Base-by-base conservation (phyloP, 2,113 vertebrate species). In the Herpailurus yagouaroundi region DNA sequence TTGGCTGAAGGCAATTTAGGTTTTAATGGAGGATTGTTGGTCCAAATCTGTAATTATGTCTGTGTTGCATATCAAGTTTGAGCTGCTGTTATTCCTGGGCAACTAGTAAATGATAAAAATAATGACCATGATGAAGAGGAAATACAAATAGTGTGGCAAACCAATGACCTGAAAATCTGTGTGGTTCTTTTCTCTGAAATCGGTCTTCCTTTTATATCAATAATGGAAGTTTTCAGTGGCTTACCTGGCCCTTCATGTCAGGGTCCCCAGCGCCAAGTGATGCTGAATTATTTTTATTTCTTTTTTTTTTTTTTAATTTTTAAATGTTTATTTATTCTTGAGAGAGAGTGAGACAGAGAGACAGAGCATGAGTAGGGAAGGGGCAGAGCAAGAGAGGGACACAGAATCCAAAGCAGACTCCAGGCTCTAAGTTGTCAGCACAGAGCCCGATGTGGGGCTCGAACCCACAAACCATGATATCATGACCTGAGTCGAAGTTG, bases 51-150 rank as follows among this genome's bases (percentile, higher is more conserved):
- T 85, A 95, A 77, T 94, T 90, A 79, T 19, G 45, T 71, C 85
- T 90, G 80, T 18, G 31, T 9, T 88, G 38, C 89, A 7, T 74
- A 86, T 90, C 38, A 55, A 36, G 52, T 94, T 88, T 66, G n/a
- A 63, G 55, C 77, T 87, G 77, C 52, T 63, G 0, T 38, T 94
- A 89, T 96, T 25, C 76, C 50, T 80, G 31, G 41, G 41, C 73
- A 91, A 77, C 45, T 80, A 96, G 73, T 41, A 91, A 96, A 89
- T 93, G 77, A 91, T 83, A 85, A 94, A 86, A 95, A 29, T 89
- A 91, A 95, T 68, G 63, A 68, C 68, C 48, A 18, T 19, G 23
- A 23, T 95, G 66, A 95, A 92, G 73, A 95, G 69, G 50, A 87
- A 89, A 92, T 95, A 66, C 50, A 81, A 76, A 73, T 27, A 52